phyloP scores from a whole-genome alignment of 2,888 invertebrate species.

The Lithophane socia region DNA sequence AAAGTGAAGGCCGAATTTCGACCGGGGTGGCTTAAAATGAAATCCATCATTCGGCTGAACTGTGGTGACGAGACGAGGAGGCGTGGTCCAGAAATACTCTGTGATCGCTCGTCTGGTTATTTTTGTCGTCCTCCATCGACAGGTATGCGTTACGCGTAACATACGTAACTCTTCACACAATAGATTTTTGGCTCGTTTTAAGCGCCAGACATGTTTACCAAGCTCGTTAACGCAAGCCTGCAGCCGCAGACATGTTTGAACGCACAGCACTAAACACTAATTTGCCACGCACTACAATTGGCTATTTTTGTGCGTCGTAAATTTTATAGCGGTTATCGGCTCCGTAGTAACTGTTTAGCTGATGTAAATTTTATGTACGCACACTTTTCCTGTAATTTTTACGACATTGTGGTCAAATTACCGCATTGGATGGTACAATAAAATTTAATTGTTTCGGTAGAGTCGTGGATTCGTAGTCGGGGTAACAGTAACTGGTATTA shows the following conservation, averaged over 20 bases:
- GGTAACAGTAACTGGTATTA: slow-evolving; percentile 36
- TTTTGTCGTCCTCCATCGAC: slow-evolving; percentile 81
- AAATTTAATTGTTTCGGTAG: slow-evolving; percentile 43
- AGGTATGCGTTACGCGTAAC: slow-evolving; percentile 75
- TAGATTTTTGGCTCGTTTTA: slow-evolving; percentile 64
- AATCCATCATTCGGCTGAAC: slow-evolving; percentile 55
- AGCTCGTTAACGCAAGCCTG: slow-evolving; percentile 47
- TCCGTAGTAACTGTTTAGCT: slow-evolving; percentile 59
- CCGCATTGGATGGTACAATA: slow-evolving; percentile 39
- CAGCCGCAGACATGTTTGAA: slow-evolving; percentile 48
- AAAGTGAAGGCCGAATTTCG: slow-evolving; percentile 57
- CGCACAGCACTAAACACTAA: slow-evolving; percentile 59
- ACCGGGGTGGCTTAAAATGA: slow-evolving; percentile 43
- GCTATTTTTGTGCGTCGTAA: slow-evolving; percentile 66
- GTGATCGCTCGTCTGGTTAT: slow-evolving; percentile 75
- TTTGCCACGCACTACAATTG: slow-evolving; percentile 54
- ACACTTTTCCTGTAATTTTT: slow-evolving; percentile 59
- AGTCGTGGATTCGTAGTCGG: slow-evolving; percentile 39
- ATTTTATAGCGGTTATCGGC: slow-evolving; percentile 61
- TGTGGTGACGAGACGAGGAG: slow-evolving; percentile 57
- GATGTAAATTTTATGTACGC: slow-evolving; percentile 59
- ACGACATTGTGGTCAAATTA: slow-evolving; percentile 55
- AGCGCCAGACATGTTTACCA: slow-evolving; percentile 65
- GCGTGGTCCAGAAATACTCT: slow-evolving; percentile 77
- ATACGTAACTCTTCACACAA: slow-evolving; percentile 70